These are phyloP conservation scores for Netelia virgata DNA, from an alignment of 2,888 invertebrate species.

Conservation along the genomic window DNA sequence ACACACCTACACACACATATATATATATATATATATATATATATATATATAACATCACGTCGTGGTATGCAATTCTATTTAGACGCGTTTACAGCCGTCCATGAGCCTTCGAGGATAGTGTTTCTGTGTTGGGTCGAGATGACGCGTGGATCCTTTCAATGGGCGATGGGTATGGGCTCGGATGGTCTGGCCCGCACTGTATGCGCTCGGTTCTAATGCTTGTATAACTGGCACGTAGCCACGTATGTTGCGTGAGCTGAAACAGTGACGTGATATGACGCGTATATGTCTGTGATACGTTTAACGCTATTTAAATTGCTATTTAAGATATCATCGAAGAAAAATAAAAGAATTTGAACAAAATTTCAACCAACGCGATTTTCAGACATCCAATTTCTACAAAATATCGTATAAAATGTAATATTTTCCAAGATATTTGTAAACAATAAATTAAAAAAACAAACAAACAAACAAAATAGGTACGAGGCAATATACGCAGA, in stretches of 20 bases:
- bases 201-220: conserved; percentile 56
- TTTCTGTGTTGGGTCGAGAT: neutral
- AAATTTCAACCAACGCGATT: too few relatives aligned
- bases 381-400: neutral
- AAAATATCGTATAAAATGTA: neutral
- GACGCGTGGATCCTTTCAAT: conserved; percentile 40
- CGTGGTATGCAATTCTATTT: neutral
- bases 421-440: neutral
- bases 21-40: too few relatives aligned
- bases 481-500: conserved; percentile 52
- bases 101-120: neutral
- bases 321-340: too few relatives aligned
- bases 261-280: conserved; percentile 40
- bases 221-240: conserved; percentile 66
- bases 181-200: conserved; percentile 19
- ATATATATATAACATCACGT: conserved; percentile 4
- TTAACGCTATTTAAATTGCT: too few relatives aligned
- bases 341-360: too few relatives aligned
- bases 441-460: neutral
- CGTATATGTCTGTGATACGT: too few relatives aligned
- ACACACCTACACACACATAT: too few relatives aligned
- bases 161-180: conserved; percentile 1
- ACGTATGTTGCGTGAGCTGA: conserved; percentile 65
- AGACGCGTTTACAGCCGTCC: neutral
- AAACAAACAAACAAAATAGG: neutral